Evolutionary conservation across 1,140 invertebrate genomes (phyloP), one percentile per base, ranked within the genome.

Genomic region (Hylaeus volcanicus): DNA sequence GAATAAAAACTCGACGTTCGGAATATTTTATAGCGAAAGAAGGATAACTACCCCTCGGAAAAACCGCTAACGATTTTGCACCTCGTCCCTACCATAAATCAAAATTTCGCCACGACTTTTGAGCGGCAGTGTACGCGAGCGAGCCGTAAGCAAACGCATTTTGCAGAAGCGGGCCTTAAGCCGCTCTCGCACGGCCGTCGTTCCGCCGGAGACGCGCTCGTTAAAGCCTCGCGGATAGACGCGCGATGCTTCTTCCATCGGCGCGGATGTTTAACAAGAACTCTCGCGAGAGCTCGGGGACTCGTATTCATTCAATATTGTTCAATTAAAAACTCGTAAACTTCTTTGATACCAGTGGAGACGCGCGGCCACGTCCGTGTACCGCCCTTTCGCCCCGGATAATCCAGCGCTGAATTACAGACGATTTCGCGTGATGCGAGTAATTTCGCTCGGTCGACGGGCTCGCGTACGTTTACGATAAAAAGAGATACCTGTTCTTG

Each of bases 81-180:
- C 26, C 26, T 26, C 26, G 26, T 26, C 26, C 26, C 26, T 26
- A 26, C 26, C 26, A 26, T 26, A 26, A 26, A 26, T 26, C 26
- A 26, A 26, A 26, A 26, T 26, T 26, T 26, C 26, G 26, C 26
- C 26, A 26, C 26, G 26, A 51, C 51, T 51, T 51, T 51, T 51
- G 51, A 51, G 11, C 51, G 9, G 51, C 51, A 51, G 6, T 51
- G 51, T 51, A 79, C 85, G 84, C 74, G 84, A 82, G 72, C 84
- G 60, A 86, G 82, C 80, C 66, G 70, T 86, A 86, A 86, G 85
- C 85, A 80, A 86, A 86, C 86, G 85, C 81, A 80, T 86, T 86
- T 86, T 60, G 76, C 81, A 65, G 45, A 55, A 68, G 51, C 70
- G 74, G 68, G 60, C 41, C 71, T 79, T 86, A 86, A 86, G 75